Evolutionary conservation across 2,113 vertebrate species (phyloP), one percentile per base, ranked within the genome.

Genomic region (Phaethornis superciliosus): DNA sequence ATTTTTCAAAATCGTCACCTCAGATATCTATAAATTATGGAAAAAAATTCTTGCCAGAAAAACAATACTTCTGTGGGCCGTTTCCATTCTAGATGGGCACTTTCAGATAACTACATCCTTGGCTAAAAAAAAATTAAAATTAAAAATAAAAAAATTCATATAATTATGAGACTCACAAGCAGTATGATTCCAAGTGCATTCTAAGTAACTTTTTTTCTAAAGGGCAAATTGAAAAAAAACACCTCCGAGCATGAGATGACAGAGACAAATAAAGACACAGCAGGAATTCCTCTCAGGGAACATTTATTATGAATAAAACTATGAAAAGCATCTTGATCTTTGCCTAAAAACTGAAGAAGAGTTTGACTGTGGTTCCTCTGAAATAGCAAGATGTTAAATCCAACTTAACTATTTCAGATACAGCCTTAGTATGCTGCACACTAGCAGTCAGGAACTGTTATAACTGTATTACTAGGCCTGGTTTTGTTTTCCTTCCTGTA

Each of bases 261-360:
- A 80, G 52, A 59, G 42, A 82, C 51, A 76, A 91, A 95, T 51
- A 94, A 89, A 91, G 59, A 62, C 75, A 67, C 68, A 80, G 47
- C 55, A 89, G 52, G 79, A 88, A 60, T 21, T 78, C 42, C n/a
- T 60, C 71, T 80, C 37, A 56, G 71, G 88, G 20, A 7, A 47
- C 93, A 81, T 58, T 80, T 71, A 65, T 55, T 89, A 81, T 40
- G 54, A 93, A 83, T 80, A 60, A 44, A 94, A 90, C 11, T 54
- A 64, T 9, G 20, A 83, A 78, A 89, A 94, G 49, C 18, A 63
- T 88, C 90, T 65, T 77, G 37, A 75, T 88, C 70, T 89, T 91
- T 78, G 26, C 32, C 64, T 83, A 70, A 75, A 91, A 93, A 65
- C 42, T 32, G 2, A 84, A 21, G 24, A 77, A 37, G n/a, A 54